Evolutionary conservation across 2,113 vertebrate genomes (phyloP), one percentile per base, ranked within the genome.

Genomic region (Atlantisia rogersi): DNA sequence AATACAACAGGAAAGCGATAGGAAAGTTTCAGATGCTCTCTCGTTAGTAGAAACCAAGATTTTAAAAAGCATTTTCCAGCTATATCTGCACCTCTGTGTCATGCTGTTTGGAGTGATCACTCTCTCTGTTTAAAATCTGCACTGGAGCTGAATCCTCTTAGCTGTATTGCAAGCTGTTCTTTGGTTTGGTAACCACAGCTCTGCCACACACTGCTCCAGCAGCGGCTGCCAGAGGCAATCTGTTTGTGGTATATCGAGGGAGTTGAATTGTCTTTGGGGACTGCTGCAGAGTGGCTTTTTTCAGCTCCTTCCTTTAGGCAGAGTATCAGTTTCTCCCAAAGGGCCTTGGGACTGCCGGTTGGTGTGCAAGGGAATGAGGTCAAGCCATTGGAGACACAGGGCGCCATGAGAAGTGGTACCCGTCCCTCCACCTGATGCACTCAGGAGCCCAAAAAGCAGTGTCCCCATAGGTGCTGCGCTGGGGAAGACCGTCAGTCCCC

Each of bases 121-220:
- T 69, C 59, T 55, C 39, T 53, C 74, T 74, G 0, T 82, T 91
- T 40, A 70, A 74, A 86, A 71, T 28, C 77, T 68, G 84, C 60
- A 15, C 11, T 91, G 55, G 37, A 86, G 31, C 77, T 75, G 56
- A 81, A 71, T 63, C 56, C 52, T 21, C 12, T 46, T 46, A 2
- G 5, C 83, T 1, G 1, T 22, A 37, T 29, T 70, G 64, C 8
- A 29, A 53, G 71, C 80, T 70, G 50, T 53, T 7, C 39, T 58
- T 60, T 12, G 19, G 60, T 78, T 75, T 84, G 37, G 84, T 46
- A 78, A 9, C 84, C 81, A 75, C 84, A 94, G 77, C 90, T 84
- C 74, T 89, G 93, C 58, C 92, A 55, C 56, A 11, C 46, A 15
- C 90, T 50, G 84, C 86, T 91, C 83, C 92, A 89, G 89, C 9